Evolutionary conservation across 2,113 vertebrate species (phyloP).

Genomic region (Rhinopomastus cyanomelas): DNA sequence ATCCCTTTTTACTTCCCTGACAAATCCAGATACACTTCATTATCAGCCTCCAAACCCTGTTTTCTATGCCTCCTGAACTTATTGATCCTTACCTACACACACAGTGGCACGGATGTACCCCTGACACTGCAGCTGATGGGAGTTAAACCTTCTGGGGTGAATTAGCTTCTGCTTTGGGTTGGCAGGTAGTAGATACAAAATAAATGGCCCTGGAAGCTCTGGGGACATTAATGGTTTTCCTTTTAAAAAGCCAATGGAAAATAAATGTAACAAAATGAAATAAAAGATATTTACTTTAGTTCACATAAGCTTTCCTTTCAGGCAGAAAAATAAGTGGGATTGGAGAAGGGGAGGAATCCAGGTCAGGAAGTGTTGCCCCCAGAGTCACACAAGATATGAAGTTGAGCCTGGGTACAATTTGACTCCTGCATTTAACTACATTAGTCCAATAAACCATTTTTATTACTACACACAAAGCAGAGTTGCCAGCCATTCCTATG

Average conservation of each 20-base stretch:
- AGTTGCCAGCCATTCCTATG: constrained; percentile 57
- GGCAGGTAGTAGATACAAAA: constrained; percentile 51
- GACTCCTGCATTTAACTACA: constrained; percentile 37
- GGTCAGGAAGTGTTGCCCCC: constrained; percentile 28
- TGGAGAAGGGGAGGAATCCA: constrained; percentile 3
- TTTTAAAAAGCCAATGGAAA: constrained; percentile 10
- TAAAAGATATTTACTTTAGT: constrained; percentile 48
- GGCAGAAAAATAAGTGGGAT: constrained; percentile 3
- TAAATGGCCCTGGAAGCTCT: constrained; percentile 54
- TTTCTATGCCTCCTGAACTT: not conserved
- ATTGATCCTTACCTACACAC: constrained; percentile 17
- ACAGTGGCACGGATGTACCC: not conserved
- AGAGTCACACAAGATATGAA: not conserved
- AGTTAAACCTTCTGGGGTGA: constrained; percentile 52
- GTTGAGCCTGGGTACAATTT: constrained; percentile 10
- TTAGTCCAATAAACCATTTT: constrained; percentile 77
- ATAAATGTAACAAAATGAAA: constrained; percentile 47
- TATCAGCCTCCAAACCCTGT: not conserved
- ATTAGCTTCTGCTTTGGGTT: constrained; percentile 35
- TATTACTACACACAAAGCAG: constrained; percentile 68
- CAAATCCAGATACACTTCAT: not conserved
- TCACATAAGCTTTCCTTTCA: constrained; percentile 28
- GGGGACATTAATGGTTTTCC: constrained; percentile 14
- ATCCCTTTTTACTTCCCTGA: not conserved
- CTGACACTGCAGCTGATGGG: not conserved